Evolutionary conservation across 1,140 invertebrate species (phyloP).

Genomic region (Dendroctonus valens): DNA sequence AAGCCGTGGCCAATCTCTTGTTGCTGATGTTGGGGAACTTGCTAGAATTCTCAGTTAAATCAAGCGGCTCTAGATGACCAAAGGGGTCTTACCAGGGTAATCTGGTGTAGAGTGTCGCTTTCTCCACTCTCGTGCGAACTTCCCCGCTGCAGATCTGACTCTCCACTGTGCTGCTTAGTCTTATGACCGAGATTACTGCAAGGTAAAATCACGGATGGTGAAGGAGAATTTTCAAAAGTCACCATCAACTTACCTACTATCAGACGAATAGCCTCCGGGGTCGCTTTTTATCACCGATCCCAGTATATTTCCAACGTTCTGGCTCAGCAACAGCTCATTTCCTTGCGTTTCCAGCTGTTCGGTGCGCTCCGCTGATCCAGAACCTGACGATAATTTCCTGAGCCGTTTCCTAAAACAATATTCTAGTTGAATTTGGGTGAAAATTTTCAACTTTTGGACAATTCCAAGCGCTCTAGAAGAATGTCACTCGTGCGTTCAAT

Average conservation of each 20-base stretch:
- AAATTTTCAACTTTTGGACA: not conserved
- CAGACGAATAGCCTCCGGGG: slow-evolving; percentile 42
- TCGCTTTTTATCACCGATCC: slow-evolving; percentile 56
- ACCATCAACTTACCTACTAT: slow-evolving; percentile 17
- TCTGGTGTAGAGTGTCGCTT: slow-evolving; percentile 42
- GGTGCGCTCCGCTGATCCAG: slow-evolving; percentile 57
- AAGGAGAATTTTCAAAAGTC: not conserved
- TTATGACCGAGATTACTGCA: slow-evolving; percentile 32
- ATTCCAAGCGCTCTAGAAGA: too few relatives aligned
- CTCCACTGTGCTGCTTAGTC: slow-evolving; percentile 43
- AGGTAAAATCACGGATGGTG: slow-evolving; percentile 7
- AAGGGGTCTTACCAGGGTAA: slow-evolving; percentile 42
- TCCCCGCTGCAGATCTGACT: slow-evolving; percentile 41
- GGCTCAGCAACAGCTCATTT: slow-evolving; percentile 53
- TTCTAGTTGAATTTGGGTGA: not conserved
- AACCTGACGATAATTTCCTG: slow-evolving; percentile 70
- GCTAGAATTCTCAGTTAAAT: slow-evolving; percentile 35
- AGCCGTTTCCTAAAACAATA: slow-evolving; percentile 58
- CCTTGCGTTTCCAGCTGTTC: slow-evolving; percentile 46
- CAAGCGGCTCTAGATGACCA: not conserved
- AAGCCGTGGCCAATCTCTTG: slow-evolving; percentile 33
- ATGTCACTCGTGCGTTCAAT: too few relatives aligned
- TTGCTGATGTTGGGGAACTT: slow-evolving; percentile 46
- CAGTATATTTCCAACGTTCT: slow-evolving; percentile 42
- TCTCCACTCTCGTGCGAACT: slow-evolving; percentile 47